A percentile compares a stretch with the other conserved stretches of the same genome.
phyloP scores from a whole-genome alignment of 1,140 invertebrate genomes.

The Bradysia coprophila region DNA sequence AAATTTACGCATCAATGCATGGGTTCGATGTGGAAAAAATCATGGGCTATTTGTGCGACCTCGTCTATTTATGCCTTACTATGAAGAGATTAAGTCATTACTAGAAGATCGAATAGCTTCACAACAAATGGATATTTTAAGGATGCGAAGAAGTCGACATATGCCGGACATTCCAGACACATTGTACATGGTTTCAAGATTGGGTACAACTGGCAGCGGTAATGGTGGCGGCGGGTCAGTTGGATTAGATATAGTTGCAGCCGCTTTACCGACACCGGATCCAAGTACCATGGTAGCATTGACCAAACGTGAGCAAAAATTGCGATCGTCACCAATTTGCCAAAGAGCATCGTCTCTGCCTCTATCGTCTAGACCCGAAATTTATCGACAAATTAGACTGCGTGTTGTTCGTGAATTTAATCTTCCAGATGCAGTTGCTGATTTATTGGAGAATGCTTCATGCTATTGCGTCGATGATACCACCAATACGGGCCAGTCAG shows the following conservation, averaged over 20 bases:
- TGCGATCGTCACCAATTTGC: conserved; percentile 59
- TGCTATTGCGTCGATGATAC: conserved; percentile 9
- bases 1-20: conserved; percentile 59
- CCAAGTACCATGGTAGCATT: conserved; percentile 56
- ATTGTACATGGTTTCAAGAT: conserved; percentile 66
- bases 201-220: conserved; percentile 16
- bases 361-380: conserved; percentile 53
- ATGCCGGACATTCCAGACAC: conserved; percentile 78
- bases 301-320: conserved; percentile 69
- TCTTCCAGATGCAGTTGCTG: conserved; percentile 76
- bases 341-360: conserved; percentile 57
- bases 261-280: conserved; percentile 49
- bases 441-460: conserved; percentile 42
- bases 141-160: conserved; percentile 44
- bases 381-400: conserved; percentile 60
- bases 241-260: conserved; percentile 23
- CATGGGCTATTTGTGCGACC: conserved; percentile 71
- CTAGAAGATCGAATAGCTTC: conserved; percentile 63
- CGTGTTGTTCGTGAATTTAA: conserved; percentile 87
- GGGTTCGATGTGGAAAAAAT: conserved; percentile 60
- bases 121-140: conserved; percentile 56
- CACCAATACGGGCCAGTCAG: conserved; percentile 10
- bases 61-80: conserved; percentile 81
- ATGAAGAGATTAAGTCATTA: conserved; percentile 78
- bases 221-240: too few species aligned